Evolutionary conservation across 53 echinoderm and acorn worm species (phyloP), one percentile per base, ranked within the genome.

Genomic region (Astropecten irregularis): DNA sequence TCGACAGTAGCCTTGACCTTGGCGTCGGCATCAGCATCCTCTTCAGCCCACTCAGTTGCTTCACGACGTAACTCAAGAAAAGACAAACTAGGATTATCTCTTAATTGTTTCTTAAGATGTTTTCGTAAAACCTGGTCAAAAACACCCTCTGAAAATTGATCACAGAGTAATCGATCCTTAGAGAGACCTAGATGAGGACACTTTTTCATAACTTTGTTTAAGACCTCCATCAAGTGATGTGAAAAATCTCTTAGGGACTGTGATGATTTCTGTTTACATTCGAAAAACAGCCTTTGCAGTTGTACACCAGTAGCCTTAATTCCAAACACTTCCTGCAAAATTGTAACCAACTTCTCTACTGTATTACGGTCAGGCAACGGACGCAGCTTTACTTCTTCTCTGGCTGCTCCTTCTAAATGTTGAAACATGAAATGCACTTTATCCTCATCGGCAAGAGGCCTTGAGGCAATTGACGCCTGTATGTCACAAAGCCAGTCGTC

Each of bases 341-440:
- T 68, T 23, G 9, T 2, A 9, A 23, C 3, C 1, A 68, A 25
- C 18, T 68, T 67, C 0, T 67, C 68, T 4, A 40, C 68, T 10
- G 68, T 68, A 23, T 68, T 3, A 68, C 47, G 47, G 9, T 68
- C 68, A 2, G 25, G 0, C 18, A 46, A 2, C 0, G 68, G 68
- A 2, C 68, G 47, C 1, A 68, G 47, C 46, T 68, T 40, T 19
- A 60, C 60, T 16, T 60, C 60, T 60, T 60, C 60, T 16, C 60
- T 60, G 4, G 60, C 60, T 28, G 60, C 0, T 0, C 47, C 68
- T 0, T 68, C 68, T 18, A 68, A 10, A 19, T 68, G 68, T 21
- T 68, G 68, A 60, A 60, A 60, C 60, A 60, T 60, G 16, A 60
- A 60, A 26, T 60, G 60, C 2, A 60, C 28, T 60, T 60, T 60